Evolutionary conservation across 2,888 invertebrate genomes (phyloP), one percentile per base, ranked within the genome.

Genomic region (Ernsta delagoae): DNA sequence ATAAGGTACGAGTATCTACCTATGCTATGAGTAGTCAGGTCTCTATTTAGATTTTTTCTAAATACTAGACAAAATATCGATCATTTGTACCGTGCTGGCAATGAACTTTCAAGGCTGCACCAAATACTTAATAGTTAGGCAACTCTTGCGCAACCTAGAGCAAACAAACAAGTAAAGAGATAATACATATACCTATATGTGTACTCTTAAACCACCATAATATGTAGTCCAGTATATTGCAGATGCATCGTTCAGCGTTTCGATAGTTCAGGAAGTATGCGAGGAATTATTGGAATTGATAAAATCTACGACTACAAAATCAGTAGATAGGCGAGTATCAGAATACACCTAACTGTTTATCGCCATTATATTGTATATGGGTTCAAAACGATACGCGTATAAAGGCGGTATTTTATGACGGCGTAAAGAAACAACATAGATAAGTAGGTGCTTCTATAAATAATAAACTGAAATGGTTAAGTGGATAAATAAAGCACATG

Each of bases 51-150:
- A 8, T 50, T 50, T 54, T 54, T 31, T 34, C 31, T 54, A 11
- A 31, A 34, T 11, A 24, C 34, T 87, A 85, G 83, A 79, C 75
- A 74, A 84, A 79, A 75, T 86, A 89, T 89, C 88, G 89, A 89
- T 89, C 79, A 79, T 77, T 72, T 73, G 66, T 69, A 75, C 72
- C 73, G 67, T 69, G 75, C 81, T 79, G 87, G 78, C 84, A 88
- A 87, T 87, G 88, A 88, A 85, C 86, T 75, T 72, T 86, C 88
- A 88, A 88, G 89, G 89, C 75, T 56, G 64, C 45, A 59, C 39
- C 36, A 43, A 66, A 67, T 31, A 65, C 57, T 57, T 53, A 70
- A 70, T 41, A 59, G 39, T 64, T 34, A 69, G 59, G 59, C 60
- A 62, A 70, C 54, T 70, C 54, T 54, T 72, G 50, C 59, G 39